Conservation (phyloP, 1,140 invertebrate species). For the Drosophila santomea region DNA sequence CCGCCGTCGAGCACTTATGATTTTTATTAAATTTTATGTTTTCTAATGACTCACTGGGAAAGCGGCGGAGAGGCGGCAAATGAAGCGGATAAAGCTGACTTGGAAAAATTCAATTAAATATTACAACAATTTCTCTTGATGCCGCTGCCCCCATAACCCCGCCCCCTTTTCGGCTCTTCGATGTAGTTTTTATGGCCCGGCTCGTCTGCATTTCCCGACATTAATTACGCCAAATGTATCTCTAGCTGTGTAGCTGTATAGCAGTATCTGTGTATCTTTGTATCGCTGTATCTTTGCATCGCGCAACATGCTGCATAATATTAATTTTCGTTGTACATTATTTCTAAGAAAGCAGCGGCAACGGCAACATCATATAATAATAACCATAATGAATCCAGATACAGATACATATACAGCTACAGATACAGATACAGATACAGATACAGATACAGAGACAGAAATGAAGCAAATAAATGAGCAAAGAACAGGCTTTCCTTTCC, state of each 20-base stretch:
- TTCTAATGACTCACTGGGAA: slow-evolving; percentile 69
- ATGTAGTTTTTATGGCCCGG: slow-evolving; percentile 58
- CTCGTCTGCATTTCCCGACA: slow-evolving; percentile 69
- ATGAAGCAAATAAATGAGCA: slow-evolving; percentile 80
- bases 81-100: slow-evolving; percentile 62
- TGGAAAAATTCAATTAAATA: slow-evolving; percentile 79
- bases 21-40: slow-evolving; percentile 77
- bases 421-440: slow-evolving; percentile 38
- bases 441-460: slow-evolving; percentile 48
- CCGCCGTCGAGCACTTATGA: slow-evolving; percentile 61
- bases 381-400: slow-evolving; percentile 73
- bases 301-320: slow-evolving; percentile 79
- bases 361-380: slow-evolving; percentile 66
- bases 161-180: slow-evolving; percentile 38
- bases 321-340: slow-evolving; percentile 77
- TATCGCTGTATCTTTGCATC: slow-evolving; percentile 68
- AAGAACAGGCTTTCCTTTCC: slow-evolving; percentile 56
- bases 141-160: slow-evolving; percentile 15
- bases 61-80: slow-evolving; percentile 25
- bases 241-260: slow-evolving; percentile 17
- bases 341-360: slow-evolving; percentile 70
- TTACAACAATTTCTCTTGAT: slow-evolving; percentile 72
- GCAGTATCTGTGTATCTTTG: slow-evolving; percentile 32
- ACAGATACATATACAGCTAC: slow-evolving; percentile 15
- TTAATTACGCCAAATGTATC: slow-evolving; percentile 80